A percentile compares a stretch with the other conserved stretches of the same genome.
Conservation (phyloP, 2,888 invertebrate species). For the Pseudococcus viburni region DNA sequence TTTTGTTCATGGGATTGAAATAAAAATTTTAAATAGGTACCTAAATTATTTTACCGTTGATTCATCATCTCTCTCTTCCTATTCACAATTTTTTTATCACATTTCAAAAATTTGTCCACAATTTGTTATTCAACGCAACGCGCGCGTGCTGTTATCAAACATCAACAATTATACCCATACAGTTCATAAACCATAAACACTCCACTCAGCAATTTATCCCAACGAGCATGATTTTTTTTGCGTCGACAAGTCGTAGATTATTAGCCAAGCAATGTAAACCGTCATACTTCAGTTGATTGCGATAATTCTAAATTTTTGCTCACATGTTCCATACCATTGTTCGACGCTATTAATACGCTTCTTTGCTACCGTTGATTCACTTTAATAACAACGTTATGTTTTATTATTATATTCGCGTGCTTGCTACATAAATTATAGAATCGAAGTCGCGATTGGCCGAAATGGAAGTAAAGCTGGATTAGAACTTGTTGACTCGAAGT, state of each 20-base stretch:
- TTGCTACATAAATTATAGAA: slow-evolving; percentile 22
- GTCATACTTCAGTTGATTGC: slow-evolving; percentile 11
- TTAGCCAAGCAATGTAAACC: slow-evolving; percentile 14
- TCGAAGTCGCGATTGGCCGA: slow-evolving; percentile 7
- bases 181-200: slow-evolving; percentile 40
- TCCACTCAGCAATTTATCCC: slow-evolving; percentile 6
- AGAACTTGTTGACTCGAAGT: not conserved
- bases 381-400: slow-evolving; percentile 39
- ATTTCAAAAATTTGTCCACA: not conserved
- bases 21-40: no score
- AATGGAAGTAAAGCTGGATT: slow-evolving; percentile 11
- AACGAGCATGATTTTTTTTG: slow-evolving; percentile 2
- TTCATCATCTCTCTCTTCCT: no score
- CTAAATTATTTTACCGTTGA: no score
- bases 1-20: no score
- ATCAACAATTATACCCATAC: not conserved
- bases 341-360: slow-evolving; percentile 11
- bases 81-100: no score
- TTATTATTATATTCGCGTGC: slow-evolving; percentile 33
- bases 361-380: slow-evolving; percentile 22
- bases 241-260: slow-evolving; percentile 25
- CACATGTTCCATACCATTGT: not conserved
- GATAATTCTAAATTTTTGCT: slow-evolving; percentile 51
- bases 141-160: not conserved
- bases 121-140: not conserved